Evolutionary conservation across 2,797 vertebrate species (phyloP), one percentile per base, ranked within the genome.

Genomic region (Pagetopsis macropterus): DNA sequence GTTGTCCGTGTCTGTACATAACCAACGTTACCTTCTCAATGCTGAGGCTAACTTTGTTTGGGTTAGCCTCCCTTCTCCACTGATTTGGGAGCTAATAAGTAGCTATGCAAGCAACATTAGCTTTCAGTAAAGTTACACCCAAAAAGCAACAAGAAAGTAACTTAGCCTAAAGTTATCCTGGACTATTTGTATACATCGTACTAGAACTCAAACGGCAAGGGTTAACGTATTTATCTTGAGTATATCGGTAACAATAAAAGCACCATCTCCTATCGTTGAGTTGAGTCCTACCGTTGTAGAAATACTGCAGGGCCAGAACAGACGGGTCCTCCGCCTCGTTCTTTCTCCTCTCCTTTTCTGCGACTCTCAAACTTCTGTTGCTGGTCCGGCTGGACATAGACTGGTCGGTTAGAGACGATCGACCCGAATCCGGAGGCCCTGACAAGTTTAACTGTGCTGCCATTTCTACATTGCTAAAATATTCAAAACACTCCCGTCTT

Each of bases 381-480:
- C 19, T 56, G 49, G 76, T 91, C 11, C 85, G 87, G 15, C 46
- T 80, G 1, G 83, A 88, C 15, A 40, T 10, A 2, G 87, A 78
- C 0, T 79, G 80, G 3, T 92, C 83, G 57, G 2, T 69, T 44
- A 66, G 6, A 57, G 75, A 85, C 1, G 87, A 82, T 0, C 19
- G 13, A 5, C 87, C 87, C 3, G 73, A 74, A 60, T 79, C 82
- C 50, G 67, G n/a, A 19, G 75, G 33, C 16, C 41, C 84, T 55
- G 84, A 76, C 15, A 51, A 4, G 55, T 83, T 81, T 50, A 62
- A 59, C 2, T 45, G 57, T 2, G 68, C 76, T 65, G 90, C 91
- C 94, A 95, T 95, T 40, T 81, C 90, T 80, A 91, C 94, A 94
- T 94, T 82, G 79, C 85, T 87, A 55, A 75, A 44, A 45, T 5